A percentile compares a stretch with the other conserved stretches of the same genome.
Conservation (phyloP, 2,113 vertebrate species). For the Cynopterus brachyotis region DNA sequence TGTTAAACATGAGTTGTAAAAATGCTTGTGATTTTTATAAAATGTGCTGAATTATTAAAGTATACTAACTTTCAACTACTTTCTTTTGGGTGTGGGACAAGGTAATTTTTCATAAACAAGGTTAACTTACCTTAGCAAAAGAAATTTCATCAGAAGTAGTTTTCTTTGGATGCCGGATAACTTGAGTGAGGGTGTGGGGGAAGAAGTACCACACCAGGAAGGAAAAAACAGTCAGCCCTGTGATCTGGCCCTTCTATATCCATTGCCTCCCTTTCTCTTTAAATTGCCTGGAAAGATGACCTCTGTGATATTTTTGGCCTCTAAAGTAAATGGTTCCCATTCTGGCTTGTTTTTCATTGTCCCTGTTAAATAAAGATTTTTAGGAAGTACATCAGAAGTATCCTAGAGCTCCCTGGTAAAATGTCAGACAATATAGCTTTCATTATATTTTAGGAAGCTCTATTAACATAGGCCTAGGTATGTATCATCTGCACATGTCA, state of each 20-base stretch:
- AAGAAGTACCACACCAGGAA: not conserved
- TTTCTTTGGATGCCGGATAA: not conserved
- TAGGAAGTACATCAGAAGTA: not conserved
- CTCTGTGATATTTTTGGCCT: not conserved
- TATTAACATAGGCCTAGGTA: not conserved
- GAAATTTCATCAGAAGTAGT: not conserved
- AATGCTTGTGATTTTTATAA: not conserved
- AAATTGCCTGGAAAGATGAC: not conserved
- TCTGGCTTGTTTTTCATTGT: conserved; percentile 1
- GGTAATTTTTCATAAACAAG: not conserved
- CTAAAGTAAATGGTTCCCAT: not conserved
- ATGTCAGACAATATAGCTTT: not conserved
- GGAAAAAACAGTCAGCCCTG: not conserved
- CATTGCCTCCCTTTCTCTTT: not conserved
- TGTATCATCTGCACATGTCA: not conserved
- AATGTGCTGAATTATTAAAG: not conserved
- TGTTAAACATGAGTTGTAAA: not conserved
- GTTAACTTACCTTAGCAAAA: not conserved
- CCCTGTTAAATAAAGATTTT: not conserved
- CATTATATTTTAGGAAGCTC: not conserved
- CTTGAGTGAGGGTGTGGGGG: not conserved
- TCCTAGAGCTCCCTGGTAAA: not conserved
- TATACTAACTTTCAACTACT: not conserved
- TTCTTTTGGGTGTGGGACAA: not conserved
- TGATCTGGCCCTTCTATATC: not conserved